Evolutionary conservation across 2,888 invertebrate genomes (phyloP).

Genomic region (Scotopteryx bipunctaria): DNA sequence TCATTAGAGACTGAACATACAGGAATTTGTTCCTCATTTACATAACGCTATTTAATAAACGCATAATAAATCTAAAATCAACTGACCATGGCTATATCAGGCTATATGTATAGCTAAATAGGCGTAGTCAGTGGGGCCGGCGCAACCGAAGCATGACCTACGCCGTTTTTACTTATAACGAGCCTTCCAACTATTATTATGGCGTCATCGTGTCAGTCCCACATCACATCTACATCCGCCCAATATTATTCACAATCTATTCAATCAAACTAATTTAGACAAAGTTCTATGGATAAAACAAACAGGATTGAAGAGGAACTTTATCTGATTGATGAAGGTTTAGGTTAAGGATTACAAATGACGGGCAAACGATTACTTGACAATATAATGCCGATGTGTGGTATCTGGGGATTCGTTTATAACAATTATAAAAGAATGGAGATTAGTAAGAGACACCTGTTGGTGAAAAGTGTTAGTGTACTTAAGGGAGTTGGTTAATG

Average conservation of each 20-base stretch:
- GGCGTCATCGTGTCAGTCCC: slow-evolving; percentile 77
- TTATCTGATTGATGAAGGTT: slow-evolving; percentile 43
- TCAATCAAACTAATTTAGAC: slow-evolving; percentile 49
- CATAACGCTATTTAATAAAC: slow-evolving; percentile 36
- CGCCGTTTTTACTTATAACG: slow-evolving; percentile 76
- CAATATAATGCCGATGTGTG: slow-evolving; percentile 72
- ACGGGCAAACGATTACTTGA: slow-evolving; percentile 70
- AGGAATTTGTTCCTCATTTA: slow-evolving; percentile 31
- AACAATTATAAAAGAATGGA: slow-evolving; percentile 64
- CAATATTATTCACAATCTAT: slow-evolving; percentile 67
- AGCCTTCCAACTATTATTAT: slow-evolving; percentile 76
- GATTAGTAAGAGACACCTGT: slow-evolving; percentile 50
- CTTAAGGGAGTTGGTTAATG: slow-evolving; percentile 65
- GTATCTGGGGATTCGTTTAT: slow-evolving; percentile 65
- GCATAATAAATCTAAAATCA: slow-evolving; percentile 41
- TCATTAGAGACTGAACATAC: too few species aligned
- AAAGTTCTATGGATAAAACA: slow-evolving; percentile 51
- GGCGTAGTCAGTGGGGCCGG: slow-evolving; percentile 68
- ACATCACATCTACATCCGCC: slow-evolving; percentile 78
- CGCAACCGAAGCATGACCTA: slow-evolving; percentile 72
- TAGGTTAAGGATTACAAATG: slow-evolving; percentile 66
- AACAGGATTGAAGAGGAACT: slow-evolving; percentile 42
- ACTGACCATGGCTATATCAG: slow-evolving; percentile 50
- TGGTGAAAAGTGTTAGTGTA: slow-evolving; percentile 45
- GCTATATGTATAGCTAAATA: slow-evolving; percentile 57